These are phyloP conservation scores for Natator depressus DNA, from an alignment of 2,113 vertebrate species.

Conservation along the genomic window DNA sequence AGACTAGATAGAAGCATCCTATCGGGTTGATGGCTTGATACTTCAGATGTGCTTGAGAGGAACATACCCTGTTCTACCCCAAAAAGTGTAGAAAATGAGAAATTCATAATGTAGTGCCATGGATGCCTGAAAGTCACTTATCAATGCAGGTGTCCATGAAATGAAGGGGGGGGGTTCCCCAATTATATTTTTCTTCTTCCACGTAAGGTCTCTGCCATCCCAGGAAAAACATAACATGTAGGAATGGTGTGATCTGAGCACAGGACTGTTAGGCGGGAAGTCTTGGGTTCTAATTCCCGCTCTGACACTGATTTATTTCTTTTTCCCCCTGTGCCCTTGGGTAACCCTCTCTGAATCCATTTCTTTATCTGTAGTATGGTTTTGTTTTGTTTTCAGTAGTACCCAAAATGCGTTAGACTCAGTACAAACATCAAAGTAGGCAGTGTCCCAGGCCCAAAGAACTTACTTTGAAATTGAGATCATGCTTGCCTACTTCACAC, in stretches of 20 bases:
- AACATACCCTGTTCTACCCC: not conserved
- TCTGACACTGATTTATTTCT: not conserved
- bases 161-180: not conserved
- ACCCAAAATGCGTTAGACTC: not conserved
- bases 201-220: not conserved
- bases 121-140: not conserved
- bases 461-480: not conserved
- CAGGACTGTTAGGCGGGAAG: not conserved
- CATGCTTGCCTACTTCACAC: fast-evolving
- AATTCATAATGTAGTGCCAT: not conserved
- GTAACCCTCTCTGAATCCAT: not conserved
- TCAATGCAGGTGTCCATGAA: fast-evolving
- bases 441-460: not conserved
- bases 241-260: not conserved
- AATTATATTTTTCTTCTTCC: not conserved
- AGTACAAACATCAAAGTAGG: not conserved
- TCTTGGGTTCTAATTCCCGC: not conserved
- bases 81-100: not conserved
- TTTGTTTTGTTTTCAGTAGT: not conserved
- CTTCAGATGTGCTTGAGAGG: not conserved
- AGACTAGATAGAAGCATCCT: not conserved
- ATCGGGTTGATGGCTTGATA: not conserved
- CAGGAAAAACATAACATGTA: not conserved
- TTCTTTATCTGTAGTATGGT: not conserved
- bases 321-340: not conserved